Base-by-base conservation (phyloP, 2,888 invertebrate species). In the Hydrotaea cyrtoneurina region DNA sequence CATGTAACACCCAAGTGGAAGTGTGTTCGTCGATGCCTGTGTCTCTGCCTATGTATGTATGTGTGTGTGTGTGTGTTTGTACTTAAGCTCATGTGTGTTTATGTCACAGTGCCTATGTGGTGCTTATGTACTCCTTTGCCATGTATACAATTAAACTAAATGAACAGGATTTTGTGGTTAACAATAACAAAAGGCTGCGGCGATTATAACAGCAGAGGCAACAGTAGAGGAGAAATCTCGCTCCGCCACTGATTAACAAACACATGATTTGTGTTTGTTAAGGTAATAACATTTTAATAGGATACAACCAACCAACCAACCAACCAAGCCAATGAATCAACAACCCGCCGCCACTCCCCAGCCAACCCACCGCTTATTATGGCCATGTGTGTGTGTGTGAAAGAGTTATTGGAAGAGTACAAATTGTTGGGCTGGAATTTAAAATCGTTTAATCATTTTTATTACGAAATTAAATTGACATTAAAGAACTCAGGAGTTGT, bases 151-250 rank as follows among this genome's bases (percentile, higher is more conserved):
- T 79, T 73, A 66, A 79, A 64, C 13, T 43, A 66, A 79, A 66
- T 66, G 64, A 73, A 73, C 64, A 73, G 79, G 55, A 66, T 66
- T 55, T 74, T 79, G 72, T 64, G 73, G 36, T 64, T 43, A 64
- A 55, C 26, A 72, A 55, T 17, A 72, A 55, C 21, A 62, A 39
- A 21, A 43, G 11, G 50, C 66, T 62, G 19, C 19, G 69, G 73
- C 5, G 19, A 73, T 21, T 55, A 5, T n/a, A 39, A 43, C 13
- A 26, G 15, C 15, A 26, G 23, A 59, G 15, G 1, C n/a, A 46
- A 5, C 23, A 23, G 10, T 36, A 26, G 13, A n/a, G 62, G 7
- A n/a, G 17, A 31, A 2, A 59, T 59, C 26, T 23, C 19, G 26
- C 17, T 23, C 31, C 26, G 4, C 36, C n/a, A 31, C 31, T 31